Base-by-base conservation (phyloP, 1,140 invertebrate genomes). In the Trichomalopsis sarcophagae region DNA sequence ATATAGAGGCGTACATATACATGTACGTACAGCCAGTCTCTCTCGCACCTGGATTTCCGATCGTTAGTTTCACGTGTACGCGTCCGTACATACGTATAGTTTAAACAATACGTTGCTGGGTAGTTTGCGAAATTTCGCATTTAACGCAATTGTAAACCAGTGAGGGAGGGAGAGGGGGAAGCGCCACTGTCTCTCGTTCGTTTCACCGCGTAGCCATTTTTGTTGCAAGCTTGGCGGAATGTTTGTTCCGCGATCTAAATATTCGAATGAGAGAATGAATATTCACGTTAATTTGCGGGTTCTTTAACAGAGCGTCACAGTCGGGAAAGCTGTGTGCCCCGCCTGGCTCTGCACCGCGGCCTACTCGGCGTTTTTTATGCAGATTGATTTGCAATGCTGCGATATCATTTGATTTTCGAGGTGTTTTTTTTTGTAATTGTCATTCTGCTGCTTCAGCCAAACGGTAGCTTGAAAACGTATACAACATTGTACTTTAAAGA, bases 281-380 rank as follows among this genome's bases (percentile, higher is more conserved):
- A 71, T 71, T 71, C 68, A 71, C 30, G 68, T 71, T 71, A 33
- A 71, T 71, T 71, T 71, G 68, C 68, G 10, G 23, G 68, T 62
- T 23, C 66, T 69, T 69, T 69, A 69, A 69, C 66, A 27, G 5
- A 27, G 50, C 9, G 9, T 44, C 40, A 10, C 50, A 55, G 11
- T 21, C 13, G 50, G 17, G 50, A 55, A 21, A 55, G 13, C 14
- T 17, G 17, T 14, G 13, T 1, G 27, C 27, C 27, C 50, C 2
- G 5, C 21, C 17, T 21, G 6, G 21, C 17, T 62, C 0, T 14
- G 50, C 50, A 14, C 50, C 50, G 33, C 5, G 33, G 17, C 0
- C 50, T 55, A 14, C 17, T 21, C 50, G 17, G 1, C 55, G 2
- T 3, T 62, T 62, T 62, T 62, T 62, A 62, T 62, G 55, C 55